phyloP scores from a whole-genome alignment of 2,113 vertebrate species.

The Upupa epops region DNA sequence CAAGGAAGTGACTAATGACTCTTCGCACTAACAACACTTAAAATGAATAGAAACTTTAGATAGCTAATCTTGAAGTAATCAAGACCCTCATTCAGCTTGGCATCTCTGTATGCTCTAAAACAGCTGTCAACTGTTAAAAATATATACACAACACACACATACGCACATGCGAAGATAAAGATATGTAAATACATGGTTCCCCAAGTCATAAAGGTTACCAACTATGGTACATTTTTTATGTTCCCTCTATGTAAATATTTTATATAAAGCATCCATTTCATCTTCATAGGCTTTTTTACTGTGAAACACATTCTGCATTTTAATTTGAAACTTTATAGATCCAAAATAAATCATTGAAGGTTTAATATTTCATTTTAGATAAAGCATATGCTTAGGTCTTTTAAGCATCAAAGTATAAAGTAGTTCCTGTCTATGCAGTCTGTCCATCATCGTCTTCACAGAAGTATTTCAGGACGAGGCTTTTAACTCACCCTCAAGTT shows the following conservation, averaged over 20 bases:
- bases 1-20: slow-evolving; percentile 89
- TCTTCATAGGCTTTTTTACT: slow-evolving; percentile 61
- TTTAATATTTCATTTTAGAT: slow-evolving; percentile 39
- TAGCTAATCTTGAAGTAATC: slow-evolving; percentile 92
- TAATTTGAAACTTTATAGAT: slow-evolving; percentile 65
- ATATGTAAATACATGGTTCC: slow-evolving; percentile 81
- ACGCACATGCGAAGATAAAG: slow-evolving; percentile 76
- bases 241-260: slow-evolving; percentile 79
- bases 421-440: background rate
- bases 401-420: background rate
- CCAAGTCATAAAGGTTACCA: slow-evolving; percentile 80
- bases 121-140: slow-evolving; percentile 91
- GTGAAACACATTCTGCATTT: slow-evolving; percentile 71
- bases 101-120: slow-evolving; percentile 88
- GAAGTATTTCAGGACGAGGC: background rate
- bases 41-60: slow-evolving; percentile 87
- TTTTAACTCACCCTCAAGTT: background rate
- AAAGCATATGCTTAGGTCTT: background rate
- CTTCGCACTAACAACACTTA: slow-evolving; percentile 88
- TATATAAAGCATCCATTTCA: slow-evolving; percentile 76
- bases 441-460: background rate
- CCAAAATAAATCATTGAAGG: slow-evolving; percentile 13
- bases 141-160: slow-evolving; percentile 87
- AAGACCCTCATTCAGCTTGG: slow-evolving; percentile 87
- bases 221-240: slow-evolving; percentile 73